Evolutionary conservation across 1,140 invertebrate species (phyloP).

Genomic region (Phocides pigmalion): DNA sequence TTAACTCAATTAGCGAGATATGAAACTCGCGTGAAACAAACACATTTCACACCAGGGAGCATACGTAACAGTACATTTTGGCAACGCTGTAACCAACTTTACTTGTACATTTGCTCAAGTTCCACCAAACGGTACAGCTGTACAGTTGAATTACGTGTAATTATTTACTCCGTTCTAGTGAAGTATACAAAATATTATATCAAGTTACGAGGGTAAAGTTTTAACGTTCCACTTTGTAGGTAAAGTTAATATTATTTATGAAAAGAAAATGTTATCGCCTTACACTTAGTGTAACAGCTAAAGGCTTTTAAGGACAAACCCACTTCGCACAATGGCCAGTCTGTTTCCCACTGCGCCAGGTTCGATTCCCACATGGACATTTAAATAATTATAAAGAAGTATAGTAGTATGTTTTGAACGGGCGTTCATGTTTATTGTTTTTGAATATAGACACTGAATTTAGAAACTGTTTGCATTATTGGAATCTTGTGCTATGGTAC

Average conservation of each 20-base stretch:
- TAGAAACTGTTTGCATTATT: too few relatives aligned
- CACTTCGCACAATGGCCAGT: background rate
- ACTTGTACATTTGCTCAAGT: slow-evolving; percentile 25
- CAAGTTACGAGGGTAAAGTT: slow-evolving; percentile 20
- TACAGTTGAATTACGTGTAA: slow-evolving; percentile 25
- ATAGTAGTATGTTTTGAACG: too few relatives aligned
- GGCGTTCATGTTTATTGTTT: too few relatives aligned
- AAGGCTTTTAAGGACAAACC: background rate
- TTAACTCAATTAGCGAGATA: slow-evolving; percentile 4
- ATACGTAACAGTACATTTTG: slow-evolving; percentile 24
- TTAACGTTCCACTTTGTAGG: slow-evolving; percentile 14
- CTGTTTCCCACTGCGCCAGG: too few relatives aligned
- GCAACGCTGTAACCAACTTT: slow-evolving; percentile 24
- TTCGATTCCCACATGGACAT: too few relatives aligned
- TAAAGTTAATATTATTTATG: slow-evolving; percentile 23
- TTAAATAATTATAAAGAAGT: too few relatives aligned
- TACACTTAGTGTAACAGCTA: background rate
- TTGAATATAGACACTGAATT: too few relatives aligned
- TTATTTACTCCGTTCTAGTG: slow-evolving; percentile 23
- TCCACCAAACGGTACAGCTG: slow-evolving; percentile 22
- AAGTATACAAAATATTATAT: slow-evolving; percentile 16
- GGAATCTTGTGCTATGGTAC: too few relatives aligned
- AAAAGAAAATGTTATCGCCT: background rate
- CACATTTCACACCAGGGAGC: slow-evolving; percentile 16
- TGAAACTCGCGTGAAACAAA: slow-evolving; percentile 5